phyloP scores from a whole-genome alignment of 2,888 invertebrate genomes.

The Lasioglossum lativentre region DNA sequence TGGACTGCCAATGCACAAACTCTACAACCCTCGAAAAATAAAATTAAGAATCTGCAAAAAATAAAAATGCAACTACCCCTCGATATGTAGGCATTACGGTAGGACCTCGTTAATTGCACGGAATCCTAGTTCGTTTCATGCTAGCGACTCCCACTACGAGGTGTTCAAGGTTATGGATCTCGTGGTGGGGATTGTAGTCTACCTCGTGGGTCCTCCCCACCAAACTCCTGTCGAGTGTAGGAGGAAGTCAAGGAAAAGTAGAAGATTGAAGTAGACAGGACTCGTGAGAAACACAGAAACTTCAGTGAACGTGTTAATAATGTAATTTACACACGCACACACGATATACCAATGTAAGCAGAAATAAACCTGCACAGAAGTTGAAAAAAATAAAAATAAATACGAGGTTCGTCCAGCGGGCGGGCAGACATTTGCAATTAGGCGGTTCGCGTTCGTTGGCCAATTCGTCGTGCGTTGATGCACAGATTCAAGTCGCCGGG shows the following conservation, averaged over 20 bases:
- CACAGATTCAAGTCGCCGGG: not conserved
- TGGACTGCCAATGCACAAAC: not conserved
- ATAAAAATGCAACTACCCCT: too few relatives aligned
- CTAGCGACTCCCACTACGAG: not conserved
- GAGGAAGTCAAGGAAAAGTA: too few relatives aligned
- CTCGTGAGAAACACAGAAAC: too few relatives aligned
- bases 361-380: not conserved
- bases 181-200: too few relatives aligned
- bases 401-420: not conserved
- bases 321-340: not conserved
- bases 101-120: not conserved
- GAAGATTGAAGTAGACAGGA: too few relatives aligned
- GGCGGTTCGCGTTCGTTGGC: not conserved
- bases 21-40: not conserved
- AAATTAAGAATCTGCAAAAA: not conserved
- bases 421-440: not conserved
- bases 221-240: too few relatives aligned
- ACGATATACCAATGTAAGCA: not conserved
- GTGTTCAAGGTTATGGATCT: not conserved
- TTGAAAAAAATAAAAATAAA: not conserved
- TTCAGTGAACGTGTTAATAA: not conserved
- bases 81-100: not conserved
- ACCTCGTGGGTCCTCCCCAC: too few relatives aligned
- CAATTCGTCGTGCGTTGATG: slow-evolving; percentile 16
- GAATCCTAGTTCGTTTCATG: not conserved